phyloP scores from a whole-genome alignment of 2,113 vertebrate species.

The Pelusios castaneus region DNA sequence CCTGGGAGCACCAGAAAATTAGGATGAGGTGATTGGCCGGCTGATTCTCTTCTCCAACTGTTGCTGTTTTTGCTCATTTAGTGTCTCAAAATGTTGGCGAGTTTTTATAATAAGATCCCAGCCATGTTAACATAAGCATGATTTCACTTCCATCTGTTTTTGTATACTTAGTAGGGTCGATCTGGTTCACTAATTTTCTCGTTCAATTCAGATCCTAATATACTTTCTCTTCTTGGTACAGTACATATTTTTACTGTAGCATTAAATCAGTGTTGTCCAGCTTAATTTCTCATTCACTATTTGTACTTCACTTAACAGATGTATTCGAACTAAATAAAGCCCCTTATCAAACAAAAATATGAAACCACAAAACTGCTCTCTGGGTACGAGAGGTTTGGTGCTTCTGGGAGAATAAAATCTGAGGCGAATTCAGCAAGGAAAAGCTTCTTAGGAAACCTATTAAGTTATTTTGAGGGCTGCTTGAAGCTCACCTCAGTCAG shows the following conservation, averaged over 20 bases:
- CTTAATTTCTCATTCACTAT: neutral
- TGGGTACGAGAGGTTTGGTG: neutral
- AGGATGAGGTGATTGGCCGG: neutral
- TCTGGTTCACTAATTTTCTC: neutral
- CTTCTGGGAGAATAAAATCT: neutral
- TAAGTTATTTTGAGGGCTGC: neutral
- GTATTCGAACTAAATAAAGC: neutral
- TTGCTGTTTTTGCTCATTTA: constrained; percentile 27
- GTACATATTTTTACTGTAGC: neutral
- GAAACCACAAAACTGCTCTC: neutral
- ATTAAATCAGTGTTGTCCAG: neutral
- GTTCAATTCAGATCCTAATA: neutral
- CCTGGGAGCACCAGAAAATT: constrained; percentile 15
- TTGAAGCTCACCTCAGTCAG: neutral
- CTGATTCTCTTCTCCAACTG: neutral
- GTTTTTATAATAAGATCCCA: neutral
- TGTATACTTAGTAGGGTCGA: neutral
- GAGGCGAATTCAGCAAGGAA: neutral
- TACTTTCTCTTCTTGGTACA: neutral
- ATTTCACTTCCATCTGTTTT: constrained; percentile 15
- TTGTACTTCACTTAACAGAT: neutral
- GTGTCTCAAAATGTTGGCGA: constrained; percentile 6
- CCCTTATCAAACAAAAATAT: neutral
- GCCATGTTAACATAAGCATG: neutral
- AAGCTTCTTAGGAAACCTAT: neutral